Evolutionary conservation across 1,140 invertebrate species (phyloP).

Genomic region (Drosophila navojoa): DNA sequence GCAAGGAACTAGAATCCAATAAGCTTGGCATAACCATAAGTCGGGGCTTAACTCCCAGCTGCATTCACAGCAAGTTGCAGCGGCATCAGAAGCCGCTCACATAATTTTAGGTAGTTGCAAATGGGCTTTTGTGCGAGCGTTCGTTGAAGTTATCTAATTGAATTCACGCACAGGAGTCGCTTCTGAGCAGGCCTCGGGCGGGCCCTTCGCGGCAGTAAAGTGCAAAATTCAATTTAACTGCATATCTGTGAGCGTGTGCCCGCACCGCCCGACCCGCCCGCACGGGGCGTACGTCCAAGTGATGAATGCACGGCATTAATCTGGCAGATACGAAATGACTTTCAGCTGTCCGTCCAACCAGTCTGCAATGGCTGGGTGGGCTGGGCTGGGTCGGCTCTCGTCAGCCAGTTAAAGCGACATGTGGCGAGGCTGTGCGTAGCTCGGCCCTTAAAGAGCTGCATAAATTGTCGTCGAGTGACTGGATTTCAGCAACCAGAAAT

Average conservation of each 20-base stretch:
- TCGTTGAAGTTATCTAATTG: constrained; percentile 43
- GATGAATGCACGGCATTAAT: constrained; percentile 61
- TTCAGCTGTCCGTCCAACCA: background rate
- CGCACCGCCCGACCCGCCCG: constrained; percentile 33
- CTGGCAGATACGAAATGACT: constrained; percentile 50
- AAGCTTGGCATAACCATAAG: constrained; percentile 12
- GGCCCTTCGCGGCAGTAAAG: constrained; percentile 16
- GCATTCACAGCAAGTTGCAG: constrained; percentile 4
- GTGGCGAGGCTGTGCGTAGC: background rate
- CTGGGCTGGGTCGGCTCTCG: background rate
- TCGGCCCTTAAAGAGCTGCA: constrained; percentile 5
- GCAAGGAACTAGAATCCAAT: constrained; percentile 34
- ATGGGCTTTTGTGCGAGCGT: constrained; percentile 16
- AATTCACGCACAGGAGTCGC: constrained; percentile 21
- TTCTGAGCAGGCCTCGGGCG: background rate
- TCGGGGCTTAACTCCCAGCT: background rate
- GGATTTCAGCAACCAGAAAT: background rate
- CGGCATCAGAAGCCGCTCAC: background rate
- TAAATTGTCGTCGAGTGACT: background rate
- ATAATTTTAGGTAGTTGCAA: background rate
- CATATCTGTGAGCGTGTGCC: constrained; percentile 20
- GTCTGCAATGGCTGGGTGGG: background rate
- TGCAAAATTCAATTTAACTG: constrained; percentile 61
- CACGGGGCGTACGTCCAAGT: constrained; percentile 31
- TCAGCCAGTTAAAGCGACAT: constrained; percentile 3